phyloP scores from a whole-genome alignment of 2,888 invertebrate genomes.

The Diachrysia chrysitis region DNA sequence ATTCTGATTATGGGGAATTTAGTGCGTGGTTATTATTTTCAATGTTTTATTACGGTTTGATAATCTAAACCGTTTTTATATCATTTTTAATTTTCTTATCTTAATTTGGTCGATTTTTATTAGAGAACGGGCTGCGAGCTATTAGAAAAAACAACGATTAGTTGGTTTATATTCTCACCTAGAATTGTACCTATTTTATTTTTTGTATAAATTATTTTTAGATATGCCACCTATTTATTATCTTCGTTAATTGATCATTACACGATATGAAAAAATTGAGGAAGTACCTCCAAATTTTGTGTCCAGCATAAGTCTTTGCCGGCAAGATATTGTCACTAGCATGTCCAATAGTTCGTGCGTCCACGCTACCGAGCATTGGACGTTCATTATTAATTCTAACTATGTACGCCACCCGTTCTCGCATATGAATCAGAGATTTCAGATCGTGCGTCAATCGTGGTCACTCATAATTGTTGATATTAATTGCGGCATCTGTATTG shows the following conservation, averaged over 20 bases:
- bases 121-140: no score
- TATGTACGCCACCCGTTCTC: conserved; percentile 58
- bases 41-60: not conserved
- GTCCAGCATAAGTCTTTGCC: no score
- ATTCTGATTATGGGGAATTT: not conserved
- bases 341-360: conserved; percentile 31
- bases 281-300: no score
- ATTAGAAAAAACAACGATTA: no score
- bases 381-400: conserved; percentile 66
- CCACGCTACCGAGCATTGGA: conserved; percentile 22
- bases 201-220: no score
- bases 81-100: not conserved
- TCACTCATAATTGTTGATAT: conserved; percentile 74
- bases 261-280: no score
- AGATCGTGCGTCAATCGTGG: conserved; percentile 70
- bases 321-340: no score
- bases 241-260: no score
- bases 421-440: conserved; percentile 80
- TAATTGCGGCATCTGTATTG: conserved; percentile 62
- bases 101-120: no score
- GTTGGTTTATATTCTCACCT: not conserved
- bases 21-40: not conserved
- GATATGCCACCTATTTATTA: no score
- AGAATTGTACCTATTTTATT: not conserved
- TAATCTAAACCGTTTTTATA: not conserved